Evolutionary conservation across 1,140 invertebrate genomes (phyloP).

Genomic region (Popillia japonica): DNA sequence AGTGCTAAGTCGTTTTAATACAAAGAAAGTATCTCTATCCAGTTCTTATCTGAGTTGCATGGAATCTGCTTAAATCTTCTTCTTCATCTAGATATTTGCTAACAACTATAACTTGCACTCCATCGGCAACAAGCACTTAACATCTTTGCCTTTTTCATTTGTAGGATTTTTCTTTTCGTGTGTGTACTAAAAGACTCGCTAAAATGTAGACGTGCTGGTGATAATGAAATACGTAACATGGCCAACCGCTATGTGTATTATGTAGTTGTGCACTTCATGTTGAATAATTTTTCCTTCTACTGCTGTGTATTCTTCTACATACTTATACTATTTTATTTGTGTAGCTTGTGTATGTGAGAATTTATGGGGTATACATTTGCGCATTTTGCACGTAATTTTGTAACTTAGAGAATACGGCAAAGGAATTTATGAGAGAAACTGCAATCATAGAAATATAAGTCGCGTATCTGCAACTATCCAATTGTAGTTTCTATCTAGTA

Average conservation of each 20-base stretch:
- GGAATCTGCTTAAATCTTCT: not conserved
- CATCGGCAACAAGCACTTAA: constrained; percentile 6
- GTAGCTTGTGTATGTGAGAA: not conserved
- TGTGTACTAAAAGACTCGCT: not conserved
- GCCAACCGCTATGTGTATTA: not conserved
- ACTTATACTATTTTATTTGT: not conserved
- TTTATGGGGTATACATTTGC: not conserved
- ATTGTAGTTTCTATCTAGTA: too few relatives aligned
- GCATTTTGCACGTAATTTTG: not conserved
- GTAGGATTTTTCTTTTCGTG: constrained; percentile 18
- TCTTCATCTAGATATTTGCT: not conserved
- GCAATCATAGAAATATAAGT: too few relatives aligned
- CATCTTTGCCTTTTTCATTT: constrained; percentile 10
- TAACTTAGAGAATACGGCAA: not conserved
- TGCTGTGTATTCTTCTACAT: not conserved
- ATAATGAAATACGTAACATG: not conserved
- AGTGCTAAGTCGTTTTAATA: not conserved
- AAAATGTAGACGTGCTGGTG: not conserved
- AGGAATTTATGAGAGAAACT: not conserved
- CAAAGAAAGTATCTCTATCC: not conserved
- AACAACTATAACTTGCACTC: constrained; percentile 8
- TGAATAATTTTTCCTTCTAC: not conserved
- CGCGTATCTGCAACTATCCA: too few relatives aligned
- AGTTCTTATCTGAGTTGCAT: not conserved
- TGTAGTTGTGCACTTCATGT: not conserved